Evolutionary conservation across 2,113 vertebrate species (phyloP).

Genomic region (Anoura caudifer): DNA sequence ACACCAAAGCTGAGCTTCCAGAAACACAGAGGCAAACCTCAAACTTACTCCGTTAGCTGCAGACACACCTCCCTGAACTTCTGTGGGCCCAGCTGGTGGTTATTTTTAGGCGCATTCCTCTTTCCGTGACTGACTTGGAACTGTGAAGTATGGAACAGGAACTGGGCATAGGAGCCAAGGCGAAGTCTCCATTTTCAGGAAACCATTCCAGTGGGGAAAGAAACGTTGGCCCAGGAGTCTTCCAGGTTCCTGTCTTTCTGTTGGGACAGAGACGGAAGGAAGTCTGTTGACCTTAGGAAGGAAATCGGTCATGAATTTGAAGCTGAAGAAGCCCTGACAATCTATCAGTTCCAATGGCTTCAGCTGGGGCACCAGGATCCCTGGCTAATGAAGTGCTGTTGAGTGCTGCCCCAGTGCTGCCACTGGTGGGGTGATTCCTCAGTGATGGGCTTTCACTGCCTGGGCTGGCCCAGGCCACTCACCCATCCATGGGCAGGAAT

Average conservation of each 20-base stretch:
- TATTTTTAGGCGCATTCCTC: slow-evolving; percentile 36
- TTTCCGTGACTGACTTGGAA: slow-evolving; percentile 36
- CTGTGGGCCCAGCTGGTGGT: background rate
- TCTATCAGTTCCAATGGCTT: background rate
- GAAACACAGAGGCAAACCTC: background rate
- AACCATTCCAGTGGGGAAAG: background rate
- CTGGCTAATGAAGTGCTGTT: background rate
- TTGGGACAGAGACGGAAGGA: background rate
- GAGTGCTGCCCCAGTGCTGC: fast-evolving
- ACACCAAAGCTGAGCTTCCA: background rate
- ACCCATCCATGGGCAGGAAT: fast-evolving
- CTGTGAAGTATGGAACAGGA: background rate
- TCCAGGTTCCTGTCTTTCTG: background rate
- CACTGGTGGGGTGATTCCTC: background rate
- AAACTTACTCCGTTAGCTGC: background rate
- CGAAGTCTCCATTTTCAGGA: slow-evolving; percentile 29
- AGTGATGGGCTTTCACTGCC: background rate
- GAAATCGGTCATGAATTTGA: background rate
- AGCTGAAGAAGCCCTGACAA: background rate
- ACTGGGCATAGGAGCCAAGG: background rate
- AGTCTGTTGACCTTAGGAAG: background rate
- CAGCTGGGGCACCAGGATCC: background rate
- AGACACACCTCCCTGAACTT: background rate
- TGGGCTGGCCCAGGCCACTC: fast-evolving
- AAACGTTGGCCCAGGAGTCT: background rate